Base-by-base conservation (phyloP, 2,888 invertebrate genomes). In the Drosophila basisetae region DNA sequence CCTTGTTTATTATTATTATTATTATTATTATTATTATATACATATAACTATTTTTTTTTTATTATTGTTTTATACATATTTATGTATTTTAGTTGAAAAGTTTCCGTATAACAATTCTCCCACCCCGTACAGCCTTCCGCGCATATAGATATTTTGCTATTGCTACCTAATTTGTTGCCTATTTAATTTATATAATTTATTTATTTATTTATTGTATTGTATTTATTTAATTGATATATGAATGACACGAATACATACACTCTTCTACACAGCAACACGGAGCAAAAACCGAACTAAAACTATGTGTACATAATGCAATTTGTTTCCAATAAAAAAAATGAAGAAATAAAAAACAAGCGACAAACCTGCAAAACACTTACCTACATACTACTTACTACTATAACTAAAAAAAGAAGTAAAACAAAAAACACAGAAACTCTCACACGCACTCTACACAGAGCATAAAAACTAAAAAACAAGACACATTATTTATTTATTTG, bases 401-500 rank as follows among this genome's bases (percentile, higher is more conserved):
- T 66, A 66, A 50, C 65, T 69, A 55, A 67, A 72, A 54, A 31
- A 13, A 10, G n/a, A 28, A 22, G 1, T 16, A 58, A 22, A 43
- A 31, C n/a, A n/a, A n/a, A 30, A 58, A 22, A 60, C 37, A 67
- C 39, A 60, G 22, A 58, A 56, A 50, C 59, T 50, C n/a, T 62
- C 54, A 70, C 28, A 59, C 25, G 76, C 62, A 64, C 47, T 54
- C 50, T 43, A 77, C 67, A 73, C 73, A 69, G 55, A 76, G 70
- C 73, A 62, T 68, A 82, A 55, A 71, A 59, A 68, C 53, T 68
- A 75, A 65, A 66, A 39, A 56, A 18, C 71, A 85, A 85, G 89
- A 89, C 87, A 84, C 87, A 80, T 78, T 83, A 86, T 77, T 89
- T 89, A 89, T 82, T 82, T 85, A 75, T 90, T 84, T 86, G 79